phyloP scores from a whole-genome alignment of 2,888 invertebrate species.

The Andricus curvator region DNA sequence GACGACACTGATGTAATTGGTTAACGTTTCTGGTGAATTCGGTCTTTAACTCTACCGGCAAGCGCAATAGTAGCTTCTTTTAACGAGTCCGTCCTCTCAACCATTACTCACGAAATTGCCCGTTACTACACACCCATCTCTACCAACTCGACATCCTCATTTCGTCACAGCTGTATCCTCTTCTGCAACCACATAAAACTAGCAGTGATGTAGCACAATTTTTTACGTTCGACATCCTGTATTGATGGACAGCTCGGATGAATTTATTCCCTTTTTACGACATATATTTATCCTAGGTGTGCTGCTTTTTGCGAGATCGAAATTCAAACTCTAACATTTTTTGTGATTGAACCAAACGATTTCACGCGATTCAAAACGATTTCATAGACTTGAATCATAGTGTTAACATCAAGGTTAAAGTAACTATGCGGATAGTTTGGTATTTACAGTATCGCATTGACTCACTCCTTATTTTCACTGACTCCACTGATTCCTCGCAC shows the following conservation, averaged over 20 bases:
- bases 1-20: slow-evolving; percentile 22
- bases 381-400: too few species aligned
- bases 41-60: slow-evolving; percentile 19
- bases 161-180: slow-evolving; percentile 1
- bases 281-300: slow-evolving; percentile 1
- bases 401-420: too few species aligned
- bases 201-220: slow-evolving; percentile 30
- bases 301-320: background rate
- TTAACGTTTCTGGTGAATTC: slow-evolving; percentile 30
- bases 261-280: slow-evolving; percentile 22
- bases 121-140: slow-evolving; percentile 1
- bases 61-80: slow-evolving; percentile 30
- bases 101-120: slow-evolving; percentile 33
- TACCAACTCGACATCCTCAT: slow-evolving; percentile 5
- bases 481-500: too few species aligned
- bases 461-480: too few species aligned
- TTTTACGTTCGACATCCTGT: slow-evolving; percentile 10
- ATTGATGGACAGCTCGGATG: slow-evolving; percentile 17
- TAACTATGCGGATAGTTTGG: too few species aligned
- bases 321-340: background rate
- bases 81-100: slow-evolving; percentile 19
- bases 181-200: slow-evolving; percentile 23
- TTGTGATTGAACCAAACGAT: background rate
- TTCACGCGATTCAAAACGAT: too few species aligned
- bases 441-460: too few species aligned